Conservation (phyloP, 1,140 invertebrate genomes). For the Drosophila pseudoobscura region DNA sequence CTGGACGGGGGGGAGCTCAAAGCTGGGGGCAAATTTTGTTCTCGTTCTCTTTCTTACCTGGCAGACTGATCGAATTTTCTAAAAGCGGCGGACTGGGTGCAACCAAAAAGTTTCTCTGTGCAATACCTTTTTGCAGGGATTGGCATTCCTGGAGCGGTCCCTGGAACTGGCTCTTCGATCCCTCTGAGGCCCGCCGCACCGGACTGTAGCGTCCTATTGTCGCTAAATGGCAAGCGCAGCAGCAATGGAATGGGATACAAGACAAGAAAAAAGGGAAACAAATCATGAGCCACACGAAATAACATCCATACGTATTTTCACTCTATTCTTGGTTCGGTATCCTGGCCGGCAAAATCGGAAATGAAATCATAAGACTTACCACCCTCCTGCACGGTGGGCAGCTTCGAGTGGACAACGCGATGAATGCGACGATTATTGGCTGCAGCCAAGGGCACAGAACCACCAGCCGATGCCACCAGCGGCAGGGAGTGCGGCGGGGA, state of each 20-base stretch:
- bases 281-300: slow-evolving; percentile 5
- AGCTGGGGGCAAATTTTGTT: slow-evolving; percentile 14
- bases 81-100: slow-evolving; percentile 84
- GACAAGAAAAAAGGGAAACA: slow-evolving; percentile 16
- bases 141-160: slow-evolving; percentile 90
- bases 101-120: slow-evolving; percentile 84
- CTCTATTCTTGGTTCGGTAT: too few species aligned
- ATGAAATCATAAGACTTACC: slow-evolving; percentile 81
- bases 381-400: slow-evolving; percentile 86
- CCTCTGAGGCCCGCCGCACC: slow-evolving; percentile 92
- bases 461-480: slow-evolving; percentile 37
- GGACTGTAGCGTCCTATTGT: slow-evolving; percentile 90
- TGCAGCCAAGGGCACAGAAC: slow-evolving; percentile 46
- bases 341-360: not conserved
- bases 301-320: not conserved
- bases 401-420: slow-evolving; percentile 76
- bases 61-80: slow-evolving; percentile 83
- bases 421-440: slow-evolving; percentile 68
- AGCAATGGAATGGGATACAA: not conserved
- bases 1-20: not conserved
- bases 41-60: slow-evolving; percentile 61
- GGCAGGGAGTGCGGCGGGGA: slow-evolving; percentile 55
- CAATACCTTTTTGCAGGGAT: slow-evolving; percentile 86
- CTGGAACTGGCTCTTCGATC: slow-evolving; percentile 81
- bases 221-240: slow-evolving; percentile 47